phyloP scores from a whole-genome alignment of 2,888 invertebrate genomes.

The Salpingus planirostris region DNA sequence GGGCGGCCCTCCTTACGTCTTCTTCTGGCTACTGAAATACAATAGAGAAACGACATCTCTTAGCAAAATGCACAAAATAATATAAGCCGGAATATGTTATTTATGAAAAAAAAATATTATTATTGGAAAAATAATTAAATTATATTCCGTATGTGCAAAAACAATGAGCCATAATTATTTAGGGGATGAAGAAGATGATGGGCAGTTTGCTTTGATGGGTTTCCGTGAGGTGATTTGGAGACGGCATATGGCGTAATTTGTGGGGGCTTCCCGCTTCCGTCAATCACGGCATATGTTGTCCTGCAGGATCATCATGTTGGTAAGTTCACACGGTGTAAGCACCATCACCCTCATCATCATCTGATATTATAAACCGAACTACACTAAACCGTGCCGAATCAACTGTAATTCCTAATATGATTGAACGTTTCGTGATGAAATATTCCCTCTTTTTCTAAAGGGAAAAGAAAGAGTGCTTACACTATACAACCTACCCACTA shows the following conservation, averaged over 20 bases:
- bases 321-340: constrained; percentile 26
- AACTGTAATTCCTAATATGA: constrained; percentile 10
- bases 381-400: constrained; percentile 26
- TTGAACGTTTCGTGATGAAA: too few relatives aligned
- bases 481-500: too few relatives aligned
- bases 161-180: not conserved
- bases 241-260: constrained; percentile 9
- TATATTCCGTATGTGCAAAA: not conserved
- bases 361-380: too few relatives aligned
- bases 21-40: constrained; percentile 65
- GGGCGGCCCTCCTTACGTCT: constrained; percentile 81
- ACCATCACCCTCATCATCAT: too few relatives aligned
- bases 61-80: too few relatives aligned
- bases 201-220: too few relatives aligned
- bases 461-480: too few relatives aligned
- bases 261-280: constrained; percentile 35
- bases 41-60: constrained; percentile 1
- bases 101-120: too few relatives aligned
- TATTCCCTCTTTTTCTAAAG: too few relatives aligned
- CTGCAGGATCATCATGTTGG: constrained; percentile 18
- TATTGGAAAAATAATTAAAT: not conserved
- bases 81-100: too few relatives aligned
- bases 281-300: constrained; percentile 33
- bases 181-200: too few relatives aligned
- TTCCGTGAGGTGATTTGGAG: too few relatives aligned